phyloP scores from a whole-genome alignment of 2,113 vertebrate species.

The Sarotherodon lohbergeri region DNA sequence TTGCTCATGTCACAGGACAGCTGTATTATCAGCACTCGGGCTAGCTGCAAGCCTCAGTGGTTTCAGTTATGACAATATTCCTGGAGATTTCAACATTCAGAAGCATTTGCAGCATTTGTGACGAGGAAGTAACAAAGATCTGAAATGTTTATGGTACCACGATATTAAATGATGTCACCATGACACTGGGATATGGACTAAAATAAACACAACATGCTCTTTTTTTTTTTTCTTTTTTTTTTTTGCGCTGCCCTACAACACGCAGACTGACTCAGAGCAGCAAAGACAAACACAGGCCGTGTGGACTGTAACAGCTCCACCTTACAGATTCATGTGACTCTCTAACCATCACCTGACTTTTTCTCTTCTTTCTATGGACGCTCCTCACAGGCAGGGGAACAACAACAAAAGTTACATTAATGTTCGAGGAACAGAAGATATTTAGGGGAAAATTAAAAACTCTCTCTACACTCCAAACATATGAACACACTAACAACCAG shows the following conservation, averaged over 20 bases:
- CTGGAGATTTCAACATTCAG: not conserved
- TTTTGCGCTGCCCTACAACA: conserved; percentile 10
- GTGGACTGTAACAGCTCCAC: conserved; percentile 55
- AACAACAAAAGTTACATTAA: conserved; percentile 9
- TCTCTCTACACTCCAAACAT: not conserved
- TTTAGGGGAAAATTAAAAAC: not conserved
- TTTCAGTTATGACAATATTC: not conserved
- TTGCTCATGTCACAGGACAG: conserved; percentile 42
- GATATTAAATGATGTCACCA: not conserved
- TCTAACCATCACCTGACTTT: conserved; percentile 63
- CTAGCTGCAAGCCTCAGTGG: not conserved
- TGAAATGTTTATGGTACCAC: not conserved
- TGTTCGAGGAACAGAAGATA: conserved; percentile 5
- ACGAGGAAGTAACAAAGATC: not conserved
- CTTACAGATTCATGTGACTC: conserved; percentile 66
- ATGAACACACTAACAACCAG: not conserved
- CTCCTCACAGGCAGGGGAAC: conserved; percentile 11
- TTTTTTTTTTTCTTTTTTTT: not conserved
- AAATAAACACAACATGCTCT: conserved; percentile 19
- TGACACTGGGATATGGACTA: not conserved
- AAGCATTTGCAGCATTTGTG: not conserved
- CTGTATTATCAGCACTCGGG: conserved; percentile 6
- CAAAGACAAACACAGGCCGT: conserved; percentile 53
- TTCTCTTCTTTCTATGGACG: conserved; percentile 36
- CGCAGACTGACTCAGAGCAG: conserved; percentile 19